Percentiles rank a stretch among this genome's conserved stretches.
phyloP scores from a whole-genome alignment of 2,888 invertebrate species.

The Apocheima hispidaria region DNA sequence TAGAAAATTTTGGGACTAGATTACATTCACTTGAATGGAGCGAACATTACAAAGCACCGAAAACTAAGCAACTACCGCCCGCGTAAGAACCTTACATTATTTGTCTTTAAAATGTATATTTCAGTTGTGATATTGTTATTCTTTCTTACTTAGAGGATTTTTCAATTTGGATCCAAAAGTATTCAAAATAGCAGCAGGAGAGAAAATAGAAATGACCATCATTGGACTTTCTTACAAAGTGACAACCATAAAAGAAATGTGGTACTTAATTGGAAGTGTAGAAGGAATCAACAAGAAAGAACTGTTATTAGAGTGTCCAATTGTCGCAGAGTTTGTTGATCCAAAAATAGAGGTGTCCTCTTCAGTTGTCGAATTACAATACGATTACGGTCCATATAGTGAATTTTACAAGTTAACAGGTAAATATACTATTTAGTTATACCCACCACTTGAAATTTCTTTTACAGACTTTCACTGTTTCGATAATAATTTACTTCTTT shows the following conservation, averaged over 20 bases:
- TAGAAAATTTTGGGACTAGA: conserved; percentile 85
- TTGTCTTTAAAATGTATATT: background rate
- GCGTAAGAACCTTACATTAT: conserved; percentile 57
- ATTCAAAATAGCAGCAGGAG: conserved; percentile 77
- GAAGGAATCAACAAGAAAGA: conserved; percentile 84
- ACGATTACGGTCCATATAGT: conserved; percentile 78
- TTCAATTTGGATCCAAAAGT: conserved; percentile 77
- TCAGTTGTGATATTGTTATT: conserved; percentile 5
- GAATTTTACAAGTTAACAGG: conserved; percentile 79
- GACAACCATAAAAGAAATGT: conserved; percentile 80
- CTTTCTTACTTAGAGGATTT: conserved; percentile 64
- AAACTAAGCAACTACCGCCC: conserved; percentile 60
- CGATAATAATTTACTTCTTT: background rate
- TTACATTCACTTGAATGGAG: conserved; percentile 84
- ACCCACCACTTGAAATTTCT: no score
- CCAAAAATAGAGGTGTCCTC: conserved; percentile 85
- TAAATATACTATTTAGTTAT: conserved; percentile 42
- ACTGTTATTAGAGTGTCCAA: conserved; percentile 77
- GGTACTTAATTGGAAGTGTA: conserved; percentile 85
- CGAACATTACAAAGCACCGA: conserved; percentile 75
- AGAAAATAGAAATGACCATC: conserved; percentile 72
- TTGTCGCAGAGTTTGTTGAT: conserved; percentile 86
- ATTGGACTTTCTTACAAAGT: conserved; percentile 72
- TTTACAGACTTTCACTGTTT: background rate
- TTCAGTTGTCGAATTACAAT: conserved; percentile 76